Evolutionary conservation across 2,797 vertebrate species (phyloP), one percentile per base, ranked within the genome.

Genomic region (Poecilia wingei): DNA sequence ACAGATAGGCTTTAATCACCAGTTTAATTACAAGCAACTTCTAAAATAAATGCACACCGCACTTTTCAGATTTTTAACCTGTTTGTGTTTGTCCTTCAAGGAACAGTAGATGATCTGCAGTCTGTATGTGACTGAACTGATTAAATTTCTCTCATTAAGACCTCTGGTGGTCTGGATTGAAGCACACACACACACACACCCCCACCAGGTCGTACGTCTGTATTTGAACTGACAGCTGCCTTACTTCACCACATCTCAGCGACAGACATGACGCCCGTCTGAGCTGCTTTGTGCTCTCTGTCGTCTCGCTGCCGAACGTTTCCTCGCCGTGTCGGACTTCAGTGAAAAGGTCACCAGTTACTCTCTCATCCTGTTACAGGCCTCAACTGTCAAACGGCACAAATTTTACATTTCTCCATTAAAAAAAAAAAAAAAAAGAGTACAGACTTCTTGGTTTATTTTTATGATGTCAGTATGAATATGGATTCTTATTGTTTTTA

Each of bases 211-310:
- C 86, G 83, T 78, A 80, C 75, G 91, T 93, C 86, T 93, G 90
- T 92, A 91, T 90, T 82, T 86, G 81, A 92, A 89, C 91, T 94
- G 92, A 95, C 93, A 89, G 93, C 92, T 95, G 95, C 94, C 95
- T 95, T 94, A 85, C 77, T 89, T 77, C 84, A 91, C 89, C 89
- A 91, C 31, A 90, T 90, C 91, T 87, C 83, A 77, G 84, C 78
- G 81, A 79, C 88, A 79, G 86, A 84, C 72, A 82, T 85, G 89
- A 80, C 86, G 57, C 80, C 84, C 25, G 71, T 84, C 87, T 71
- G 70, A 77, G 86, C 86, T 88, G 84, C 86, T 90, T 89, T 84
- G 85, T 86, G 68, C 39, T 86, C 81, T 81, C 71, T 82, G 51
- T 80, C 9, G 39, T 75, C 76, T 81, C 61, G 79, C 76, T 4